Evolutionary conservation across 1,140 invertebrate genomes (phyloP).

Genomic region (Drosophila pruinosa): DNA sequence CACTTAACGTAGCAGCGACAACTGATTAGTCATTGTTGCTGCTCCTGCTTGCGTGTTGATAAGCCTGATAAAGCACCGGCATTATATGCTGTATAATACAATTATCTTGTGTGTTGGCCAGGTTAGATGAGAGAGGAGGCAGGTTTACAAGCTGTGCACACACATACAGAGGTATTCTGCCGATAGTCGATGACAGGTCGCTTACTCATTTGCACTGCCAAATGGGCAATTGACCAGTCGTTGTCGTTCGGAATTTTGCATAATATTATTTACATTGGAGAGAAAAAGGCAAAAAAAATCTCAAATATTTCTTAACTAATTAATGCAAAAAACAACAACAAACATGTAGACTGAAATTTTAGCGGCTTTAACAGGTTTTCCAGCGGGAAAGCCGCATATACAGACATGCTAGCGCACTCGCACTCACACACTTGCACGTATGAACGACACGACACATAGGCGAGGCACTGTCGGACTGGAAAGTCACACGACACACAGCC

Average conservation of each 20-base stretch:
- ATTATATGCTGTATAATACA: slow-evolving; percentile 54
- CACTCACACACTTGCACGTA: slow-evolving; percentile 31
- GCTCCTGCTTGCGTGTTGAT: slow-evolving; percentile 55
- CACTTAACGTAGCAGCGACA: slow-evolving; percentile 2
- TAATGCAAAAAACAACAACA: slow-evolving; percentile 76
- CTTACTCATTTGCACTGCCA: slow-evolving; percentile 53
- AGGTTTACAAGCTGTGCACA: slow-evolving; percentile 29
- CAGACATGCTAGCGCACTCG: slow-evolving; percentile 38
- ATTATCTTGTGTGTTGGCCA: slow-evolving; percentile 45
- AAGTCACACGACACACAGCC: slow-evolving; percentile 49
- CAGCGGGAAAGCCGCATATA: slow-evolving; percentile 54
- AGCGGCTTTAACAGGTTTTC: slow-evolving; percentile 79
- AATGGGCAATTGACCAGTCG: slow-evolving; percentile 25
- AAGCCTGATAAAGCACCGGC: slow-evolving; percentile 71
- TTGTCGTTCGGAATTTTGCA: slow-evolving; percentile 50
- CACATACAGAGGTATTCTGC: slow-evolving; percentile 4
- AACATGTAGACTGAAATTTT: slow-evolving; percentile 68
- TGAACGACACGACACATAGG: slow-evolving; percentile 47
- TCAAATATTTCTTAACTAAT: slow-evolving; percentile 77
- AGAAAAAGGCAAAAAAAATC: slow-evolving; percentile 69
- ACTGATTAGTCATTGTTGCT: slow-evolving; percentile 59
- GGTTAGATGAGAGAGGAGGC: slow-evolving; percentile 31
- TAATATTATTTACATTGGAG: slow-evolving; percentile 61
- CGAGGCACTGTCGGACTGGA: slow-evolving; percentile 67
- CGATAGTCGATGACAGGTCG: slow-evolving; percentile 8